These are phyloP conservation scores for Chiloscyllium plagiosum DNA, from an alignment of 2,113 vertebrate species.

Conservation along the genomic window DNA sequence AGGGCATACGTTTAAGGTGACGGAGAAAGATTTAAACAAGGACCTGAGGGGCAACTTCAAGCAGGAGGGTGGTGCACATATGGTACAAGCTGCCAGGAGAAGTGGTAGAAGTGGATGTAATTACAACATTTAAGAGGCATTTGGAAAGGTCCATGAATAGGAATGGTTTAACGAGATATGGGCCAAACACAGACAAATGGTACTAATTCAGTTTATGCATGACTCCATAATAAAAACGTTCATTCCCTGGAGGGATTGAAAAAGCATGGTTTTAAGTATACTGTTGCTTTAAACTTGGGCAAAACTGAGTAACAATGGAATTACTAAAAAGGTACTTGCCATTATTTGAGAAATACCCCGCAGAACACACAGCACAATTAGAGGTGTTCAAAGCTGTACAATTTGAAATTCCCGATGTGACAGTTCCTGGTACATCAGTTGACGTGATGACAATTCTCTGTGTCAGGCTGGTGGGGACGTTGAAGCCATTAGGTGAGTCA, in stretches of 20 bases:
- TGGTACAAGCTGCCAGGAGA: too few relatives aligned
- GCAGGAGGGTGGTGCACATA: too few relatives aligned
- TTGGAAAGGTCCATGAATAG: too few relatives aligned
- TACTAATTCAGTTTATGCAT: too few relatives aligned
- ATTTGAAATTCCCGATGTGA: slow-evolving; percentile 46
- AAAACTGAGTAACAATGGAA: background rate
- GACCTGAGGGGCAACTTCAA: too few relatives aligned
- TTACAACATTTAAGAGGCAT: too few relatives aligned
- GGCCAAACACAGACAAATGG: too few relatives aligned
- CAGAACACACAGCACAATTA: slow-evolving; percentile 59
- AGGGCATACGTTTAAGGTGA: too few relatives aligned
- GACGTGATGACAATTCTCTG: slow-evolving; percentile 44
- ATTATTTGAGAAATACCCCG: slow-evolving; percentile 59
- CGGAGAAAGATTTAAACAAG: too few relatives aligned
- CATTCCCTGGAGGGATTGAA: background rate
- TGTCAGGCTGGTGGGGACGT: background rate
- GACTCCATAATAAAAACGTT: too few relatives aligned
- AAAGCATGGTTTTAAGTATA: background rate
- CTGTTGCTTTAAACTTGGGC: background rate
- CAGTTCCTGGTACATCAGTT: slow-evolving; percentile 46
- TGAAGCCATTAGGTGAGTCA: accelerated
- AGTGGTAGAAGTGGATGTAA: too few relatives aligned
- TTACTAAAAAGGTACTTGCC: slow-evolving; percentile 47
- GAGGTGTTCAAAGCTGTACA: slow-evolving; percentile 63
- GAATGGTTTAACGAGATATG: too few relatives aligned